Conservation (phyloP, 1,140 invertebrate genomes). For the Drosophila dunni region DNA sequence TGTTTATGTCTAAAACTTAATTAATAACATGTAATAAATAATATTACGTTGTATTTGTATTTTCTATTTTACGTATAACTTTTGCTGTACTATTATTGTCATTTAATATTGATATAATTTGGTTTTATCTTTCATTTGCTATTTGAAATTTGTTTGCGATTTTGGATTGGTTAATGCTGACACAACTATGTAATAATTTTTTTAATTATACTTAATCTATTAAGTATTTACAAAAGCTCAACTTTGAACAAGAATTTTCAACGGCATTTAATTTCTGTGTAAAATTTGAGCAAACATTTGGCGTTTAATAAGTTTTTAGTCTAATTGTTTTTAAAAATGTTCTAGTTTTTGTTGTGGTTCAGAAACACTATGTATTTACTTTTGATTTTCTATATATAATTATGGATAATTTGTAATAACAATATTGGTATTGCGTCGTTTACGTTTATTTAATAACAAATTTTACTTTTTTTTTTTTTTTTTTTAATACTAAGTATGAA, state of each 20-base stretch:
- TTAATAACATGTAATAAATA: slow-evolving; percentile 30
- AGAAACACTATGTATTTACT: slow-evolving; percentile 14
- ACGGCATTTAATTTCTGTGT: slow-evolving; percentile 62
- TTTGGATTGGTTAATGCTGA: slow-evolving; percentile 9
- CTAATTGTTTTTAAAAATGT: slow-evolving; percentile 28
- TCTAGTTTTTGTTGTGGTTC: neutral
- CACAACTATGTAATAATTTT: slow-evolving; percentile 41
- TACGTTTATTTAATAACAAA: slow-evolving; percentile 6
- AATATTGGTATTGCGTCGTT: slow-evolving; percentile 8
- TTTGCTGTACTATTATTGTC: slow-evolving; percentile 50
- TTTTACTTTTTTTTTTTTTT: neutral
- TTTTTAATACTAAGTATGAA: slow-evolving; percentile 62
- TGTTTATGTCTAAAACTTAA: slow-evolving; percentile 8
- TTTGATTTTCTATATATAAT: slow-evolving; percentile 5
- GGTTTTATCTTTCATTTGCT: slow-evolving; percentile 22
- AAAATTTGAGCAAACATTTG: slow-evolving; percentile 32
- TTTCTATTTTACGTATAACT: slow-evolving; percentile 34
- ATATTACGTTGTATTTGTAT: slow-evolving; percentile 28
- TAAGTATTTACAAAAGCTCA: slow-evolving; percentile 83
- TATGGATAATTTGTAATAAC: slow-evolving; percentile 31
- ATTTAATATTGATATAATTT: slow-evolving; percentile 50
- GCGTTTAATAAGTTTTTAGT: slow-evolving; percentile 7
- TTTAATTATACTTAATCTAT: slow-evolving; percentile 78
- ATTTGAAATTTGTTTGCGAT: slow-evolving; percentile 18
- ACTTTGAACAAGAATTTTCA: slow-evolving; percentile 75